Evolutionary conservation across 2,113 vertebrate species (phyloP).

Genomic region (Lethenteron camtschaticum): DNA sequence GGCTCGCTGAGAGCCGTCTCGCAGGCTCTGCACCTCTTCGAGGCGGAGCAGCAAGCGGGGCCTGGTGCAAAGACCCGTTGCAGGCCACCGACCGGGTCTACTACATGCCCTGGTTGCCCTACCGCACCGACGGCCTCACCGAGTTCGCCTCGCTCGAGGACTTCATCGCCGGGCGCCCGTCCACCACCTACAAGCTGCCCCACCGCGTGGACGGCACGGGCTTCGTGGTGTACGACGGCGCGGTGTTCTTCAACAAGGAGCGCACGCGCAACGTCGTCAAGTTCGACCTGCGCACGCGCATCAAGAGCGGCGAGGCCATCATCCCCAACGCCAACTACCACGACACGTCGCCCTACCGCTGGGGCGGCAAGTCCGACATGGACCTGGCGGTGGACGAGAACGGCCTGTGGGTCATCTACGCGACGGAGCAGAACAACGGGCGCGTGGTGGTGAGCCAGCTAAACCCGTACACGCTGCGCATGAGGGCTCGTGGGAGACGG

Average conservation of each 20-base stretch:
- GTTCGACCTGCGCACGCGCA: conserved; percentile 78
- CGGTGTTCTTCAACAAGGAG: conserved; percentile 96
- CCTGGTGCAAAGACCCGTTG: conserved; percentile 96
- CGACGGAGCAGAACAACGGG: conserved; percentile 93
- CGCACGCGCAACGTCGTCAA: conserved; percentile 94
- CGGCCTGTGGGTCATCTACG: conserved; percentile 94
- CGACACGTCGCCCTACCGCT: conserved; percentile 87
- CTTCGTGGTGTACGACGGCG: conserved; percentile 87
- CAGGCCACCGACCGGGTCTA: conserved; percentile 97
- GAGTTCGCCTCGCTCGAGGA: conserved; percentile 97
- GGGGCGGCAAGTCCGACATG: conserved; percentile 94
- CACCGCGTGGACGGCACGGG: conserved; percentile 87
- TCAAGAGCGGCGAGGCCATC: conserved; percentile 94
- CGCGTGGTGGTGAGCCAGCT: conserved; percentile 87
- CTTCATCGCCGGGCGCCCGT: conserved; percentile 80
- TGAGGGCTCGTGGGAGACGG: conserved; percentile 85
- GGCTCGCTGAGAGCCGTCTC: conserved; percentile 84
- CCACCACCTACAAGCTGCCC: conserved; percentile 85
- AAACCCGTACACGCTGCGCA: conserved; percentile 80
- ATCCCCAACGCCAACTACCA: conserved; percentile 95
- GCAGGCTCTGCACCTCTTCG: conserved; percentile 93
- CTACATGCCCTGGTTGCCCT: conserved; percentile 97
- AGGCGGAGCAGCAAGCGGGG: conserved; percentile 95
- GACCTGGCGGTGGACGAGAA: conserved; percentile 93
- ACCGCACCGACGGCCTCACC: conserved; percentile 71